Base-by-base conservation (phyloP, 2,888 invertebrate genomes). In the Ophonus ardosiacus region DNA sequence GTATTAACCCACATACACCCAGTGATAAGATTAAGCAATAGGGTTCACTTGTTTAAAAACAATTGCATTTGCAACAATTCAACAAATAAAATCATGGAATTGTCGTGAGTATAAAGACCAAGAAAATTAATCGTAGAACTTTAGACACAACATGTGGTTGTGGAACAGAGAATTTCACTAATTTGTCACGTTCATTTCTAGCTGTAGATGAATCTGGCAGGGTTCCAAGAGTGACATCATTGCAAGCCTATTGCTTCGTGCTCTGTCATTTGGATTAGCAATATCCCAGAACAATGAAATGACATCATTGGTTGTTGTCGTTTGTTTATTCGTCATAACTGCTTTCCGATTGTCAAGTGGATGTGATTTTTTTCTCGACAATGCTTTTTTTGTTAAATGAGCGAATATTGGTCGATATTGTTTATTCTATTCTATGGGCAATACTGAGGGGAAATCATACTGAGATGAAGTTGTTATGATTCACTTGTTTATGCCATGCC, bases 101-200 rank as follows among this genome's bases (percentile, higher is more conserved):
- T 68, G 31, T 38, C 31, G 38, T 63, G 10, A 13, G 63, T 31
- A 68, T 68, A 68, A 68, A 68, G 68, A 31, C 31, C 38, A 38
- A 63, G 63, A 31, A 68, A 68, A 68, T 68, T 68, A 68, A 68
- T 68, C 31, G 68, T 68, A 13, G 38, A 68, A 68, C 68, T 59
- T 57, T 81, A 81, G 81, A 81, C 81, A 81, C 56, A 81, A 81
- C 81, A 81, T 65, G 81, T 81, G 81, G 81, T 81, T 21, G 65
- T 43, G 24, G 21, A 43, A 40, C 38, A 24, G n/a, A 51, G 71
- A 82, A 82, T 82, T 82, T 82, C 43, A 76, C 21, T 76, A 83
- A 83, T 83, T 83, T 83, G 76, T 83, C 83, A 83, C 83, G 83
- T 83, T 76, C 59, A 59, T 82, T 82, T 82, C 71, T 71, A 71